Evolutionary conservation across 2,113 vertebrate genomes (phyloP).

Genomic region (Uria lomvia): DNA sequence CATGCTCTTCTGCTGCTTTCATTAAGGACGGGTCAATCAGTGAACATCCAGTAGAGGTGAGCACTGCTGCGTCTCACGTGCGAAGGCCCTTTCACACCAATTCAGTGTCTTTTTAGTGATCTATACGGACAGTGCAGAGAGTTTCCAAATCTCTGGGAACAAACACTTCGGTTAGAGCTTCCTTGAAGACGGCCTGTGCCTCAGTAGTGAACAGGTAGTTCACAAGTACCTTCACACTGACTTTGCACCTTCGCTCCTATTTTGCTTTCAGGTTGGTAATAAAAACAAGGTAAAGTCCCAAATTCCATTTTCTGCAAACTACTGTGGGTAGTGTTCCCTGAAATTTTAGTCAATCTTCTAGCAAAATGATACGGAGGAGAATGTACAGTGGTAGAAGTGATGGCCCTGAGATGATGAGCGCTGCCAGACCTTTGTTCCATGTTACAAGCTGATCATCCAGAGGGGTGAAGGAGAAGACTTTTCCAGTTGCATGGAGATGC

Average conservation of each 20-base stretch:
- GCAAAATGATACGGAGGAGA: not conserved
- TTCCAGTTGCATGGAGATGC: not conserved
- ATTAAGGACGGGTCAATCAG: not conserved
- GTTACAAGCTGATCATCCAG: not conserved
- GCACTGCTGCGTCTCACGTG: not conserved
- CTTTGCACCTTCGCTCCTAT: not conserved
- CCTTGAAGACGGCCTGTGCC: not conserved
- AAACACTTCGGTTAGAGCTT: not conserved
- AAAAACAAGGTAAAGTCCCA: not conserved
- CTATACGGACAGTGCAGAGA: not conserved
- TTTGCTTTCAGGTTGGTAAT: not conserved
- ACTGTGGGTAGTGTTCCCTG: not conserved
- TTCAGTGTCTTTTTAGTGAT: not conserved
- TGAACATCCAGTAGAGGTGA: not conserved
- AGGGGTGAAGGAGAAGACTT: not conserved
- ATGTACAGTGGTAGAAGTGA: not conserved
- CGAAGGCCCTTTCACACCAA: not conserved
- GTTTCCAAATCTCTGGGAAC: not conserved
- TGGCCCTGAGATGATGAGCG: not conserved
- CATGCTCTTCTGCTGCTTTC: not conserved
- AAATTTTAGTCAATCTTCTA: too few species aligned
- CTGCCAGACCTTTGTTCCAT: not conserved
- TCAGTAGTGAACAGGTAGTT: not conserved
- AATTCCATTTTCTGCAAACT: not conserved
- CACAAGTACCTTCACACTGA: rapidly evolving